These are phyloP conservation scores for Platycheirus albimanus DNA, from an alignment of 2,888 invertebrate species.

Conservation along the genomic window DNA sequence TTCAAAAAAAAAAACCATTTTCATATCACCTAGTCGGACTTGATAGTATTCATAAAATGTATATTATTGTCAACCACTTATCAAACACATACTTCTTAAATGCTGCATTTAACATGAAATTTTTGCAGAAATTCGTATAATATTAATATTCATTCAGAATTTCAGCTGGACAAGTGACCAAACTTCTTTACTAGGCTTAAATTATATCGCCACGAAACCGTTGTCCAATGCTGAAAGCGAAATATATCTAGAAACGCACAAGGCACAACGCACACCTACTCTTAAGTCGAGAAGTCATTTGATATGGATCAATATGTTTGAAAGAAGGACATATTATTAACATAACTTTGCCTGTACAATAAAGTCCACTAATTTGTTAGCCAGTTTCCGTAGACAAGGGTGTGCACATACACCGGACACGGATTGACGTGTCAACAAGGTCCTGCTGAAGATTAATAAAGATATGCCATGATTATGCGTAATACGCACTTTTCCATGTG, in stretches of 20 bases:
- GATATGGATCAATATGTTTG: slow-evolving; percentile 59
- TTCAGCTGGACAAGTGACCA: slow-evolving; percentile 59
- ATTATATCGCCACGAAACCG: slow-evolving; percentile 22
- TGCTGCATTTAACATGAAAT: slow-evolving; percentile 69
- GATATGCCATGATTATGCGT: slow-evolving; percentile 59
- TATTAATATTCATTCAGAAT: slow-evolving; percentile 68
- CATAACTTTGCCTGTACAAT: slow-evolving; percentile 37
- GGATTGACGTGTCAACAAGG: slow-evolving; percentile 71
- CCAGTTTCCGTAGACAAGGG: slow-evolving; percentile 64
- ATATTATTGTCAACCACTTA: too few relatives aligned
- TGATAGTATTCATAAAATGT: slow-evolving; percentile 56
- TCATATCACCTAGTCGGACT: slow-evolving; percentile 39
- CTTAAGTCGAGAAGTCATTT: slow-evolving; percentile 71
- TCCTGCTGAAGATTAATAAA: slow-evolving; percentile 62
- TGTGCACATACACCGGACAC: slow-evolving; percentile 47
- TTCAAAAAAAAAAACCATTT: slow-evolving; percentile 52
- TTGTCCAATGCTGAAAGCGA: slow-evolving; percentile 39
- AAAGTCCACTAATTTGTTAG: slow-evolving; percentile 65
- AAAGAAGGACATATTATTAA: slow-evolving; percentile 47
- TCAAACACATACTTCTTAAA: slow-evolving; percentile 51
- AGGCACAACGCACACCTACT: slow-evolving; percentile 12
- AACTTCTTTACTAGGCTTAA: slow-evolving; percentile 48
- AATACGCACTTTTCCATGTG: slow-evolving; percentile 70
- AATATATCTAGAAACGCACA: slow-evolving; percentile 12
- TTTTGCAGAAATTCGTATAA: slow-evolving; percentile 35